Evolutionary conservation across 2,888 invertebrate genomes (phyloP).

Genomic region (Andrena camellia): DNA sequence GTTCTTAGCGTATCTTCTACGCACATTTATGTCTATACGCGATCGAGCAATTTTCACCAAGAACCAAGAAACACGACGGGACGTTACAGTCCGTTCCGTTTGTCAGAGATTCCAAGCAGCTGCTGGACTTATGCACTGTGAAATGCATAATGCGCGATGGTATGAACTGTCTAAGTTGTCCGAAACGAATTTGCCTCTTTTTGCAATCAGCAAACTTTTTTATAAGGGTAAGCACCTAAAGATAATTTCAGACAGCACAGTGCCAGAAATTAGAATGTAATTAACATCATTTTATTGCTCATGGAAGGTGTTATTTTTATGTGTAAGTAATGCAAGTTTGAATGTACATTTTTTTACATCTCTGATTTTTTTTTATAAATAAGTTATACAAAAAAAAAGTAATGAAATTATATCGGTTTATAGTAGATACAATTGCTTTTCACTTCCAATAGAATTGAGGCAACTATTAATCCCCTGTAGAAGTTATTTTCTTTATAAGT

Average conservation of each 20-base stretch:
- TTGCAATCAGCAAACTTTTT: slow-evolving; percentile 56
- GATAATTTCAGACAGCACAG: slow-evolving; percentile 14
- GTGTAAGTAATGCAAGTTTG: not conserved
- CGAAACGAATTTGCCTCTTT: slow-evolving; percentile 70
- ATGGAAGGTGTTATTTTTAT: too few species aligned
- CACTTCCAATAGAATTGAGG: not conserved
- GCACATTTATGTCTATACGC: slow-evolving; percentile 41
- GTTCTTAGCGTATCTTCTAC: slow-evolving; percentile 52
- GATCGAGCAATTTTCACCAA: slow-evolving; percentile 73
- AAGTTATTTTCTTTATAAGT: too few species aligned
- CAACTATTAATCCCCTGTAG: too few species aligned
- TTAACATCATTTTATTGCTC: not conserved
- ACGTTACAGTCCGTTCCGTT: slow-evolving; percentile 73
- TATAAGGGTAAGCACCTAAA: not conserved
- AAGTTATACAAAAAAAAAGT: too few species aligned
- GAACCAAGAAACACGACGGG: slow-evolving; percentile 77
- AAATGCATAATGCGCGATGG: slow-evolving; percentile 81
- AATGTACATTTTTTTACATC: not conserved
- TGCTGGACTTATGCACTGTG: slow-evolving; percentile 82
- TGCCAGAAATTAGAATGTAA: slow-evolving; percentile 5
- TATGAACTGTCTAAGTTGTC: slow-evolving; percentile 71
- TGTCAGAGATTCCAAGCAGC: slow-evolving; percentile 74
- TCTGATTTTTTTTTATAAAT: not conserved
- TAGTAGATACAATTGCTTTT: not conserved
- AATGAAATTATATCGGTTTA: not conserved